A percentile compares a stretch with the other conserved stretches of the same genome.
phyloP scores from a whole-genome alignment of 2,113 vertebrate genomes.

The Menura novaehollandiae region DNA sequence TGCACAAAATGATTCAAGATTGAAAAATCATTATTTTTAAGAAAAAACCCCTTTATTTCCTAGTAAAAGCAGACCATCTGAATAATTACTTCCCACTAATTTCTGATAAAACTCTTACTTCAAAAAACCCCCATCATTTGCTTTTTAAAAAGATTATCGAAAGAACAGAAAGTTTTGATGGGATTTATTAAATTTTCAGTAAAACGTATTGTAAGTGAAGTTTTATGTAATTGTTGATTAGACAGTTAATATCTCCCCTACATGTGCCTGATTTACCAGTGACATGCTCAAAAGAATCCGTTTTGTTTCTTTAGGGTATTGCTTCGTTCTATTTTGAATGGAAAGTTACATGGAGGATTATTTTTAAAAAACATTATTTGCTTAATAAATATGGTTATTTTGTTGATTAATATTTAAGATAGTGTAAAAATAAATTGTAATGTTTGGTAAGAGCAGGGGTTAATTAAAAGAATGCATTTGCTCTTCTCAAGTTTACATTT shows the following conservation, averaged over 20 bases:
- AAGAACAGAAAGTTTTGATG: not conserved
- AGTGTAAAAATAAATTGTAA: not conserved
- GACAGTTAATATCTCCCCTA: not conserved
- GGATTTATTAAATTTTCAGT: not conserved
- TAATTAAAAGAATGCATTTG: conserved; percentile 9
- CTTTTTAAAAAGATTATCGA: not conserved
- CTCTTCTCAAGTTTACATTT: not conserved
- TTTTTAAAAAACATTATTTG: not conserved
- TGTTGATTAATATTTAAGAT: not conserved
- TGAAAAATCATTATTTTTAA: conserved; percentile 8
- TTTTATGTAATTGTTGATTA: not conserved
- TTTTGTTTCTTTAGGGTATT: not conserved
- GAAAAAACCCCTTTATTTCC: not conserved
- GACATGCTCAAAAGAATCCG: not conserved
- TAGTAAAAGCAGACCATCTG: conserved; percentile 5
- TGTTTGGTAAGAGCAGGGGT: not conserved
- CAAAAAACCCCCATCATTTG: not conserved
- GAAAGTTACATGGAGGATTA: not conserved
- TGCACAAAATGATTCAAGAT: not conserved
- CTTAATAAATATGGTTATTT: not conserved
- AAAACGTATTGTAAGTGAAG: not conserved
- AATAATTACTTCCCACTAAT: conserved; percentile 5
- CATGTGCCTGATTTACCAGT: not conserved
- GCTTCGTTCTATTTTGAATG: not conserved
- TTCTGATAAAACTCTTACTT: not conserved